Evolutionary conservation across 2,888 invertebrate species (phyloP), one percentile per base, ranked within the genome.

Genomic region (Eupithecia insigniata): DNA sequence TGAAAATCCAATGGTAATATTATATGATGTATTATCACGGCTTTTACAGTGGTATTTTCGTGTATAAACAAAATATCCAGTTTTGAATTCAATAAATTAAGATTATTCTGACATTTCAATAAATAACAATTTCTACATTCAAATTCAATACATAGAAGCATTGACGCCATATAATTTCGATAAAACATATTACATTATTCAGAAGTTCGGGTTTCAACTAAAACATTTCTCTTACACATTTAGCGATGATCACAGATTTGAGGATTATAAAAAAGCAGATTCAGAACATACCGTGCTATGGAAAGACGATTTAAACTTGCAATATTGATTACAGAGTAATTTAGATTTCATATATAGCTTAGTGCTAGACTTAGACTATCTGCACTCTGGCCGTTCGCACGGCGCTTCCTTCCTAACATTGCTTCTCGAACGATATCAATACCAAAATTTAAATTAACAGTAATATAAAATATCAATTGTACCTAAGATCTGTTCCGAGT

Each of bases 401-500:
- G 90, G 89, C 90, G 80, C 86, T 77, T 85, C 82, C 88, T 86
- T 87, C 87, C 88, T 89, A 91, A 90, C 92, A 93, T 92, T 93
- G 93, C 93, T 92, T 93, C 85, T 92, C 92, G 88, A 86, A 90
- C 87, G 90, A 91, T 91, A 93, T 93, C 92, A 90, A 89, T 92
- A 92, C 92, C 90, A 90, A 91, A 76, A 89, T 91, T 92, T 93
- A 92, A 93, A 92, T 93, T 92, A 93, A 93, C 92, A 93, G 90
- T 91, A 92, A 92, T 92, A 92, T 93, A 93, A 93, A 93, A 93
- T 93, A 93, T 93, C 92, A 93, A 93, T 94, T 93, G 92, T 93
- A 93, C 92, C 93, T 93, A 93, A 93, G 93, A 93, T 93, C 92
- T 92, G 91, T 92, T 92, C 91, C 90, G 90, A 84, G 89, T 90